Evolutionary conservation across 2,113 vertebrate genomes (phyloP).

Genomic region (Campylomormyrus numenius): DNA sequence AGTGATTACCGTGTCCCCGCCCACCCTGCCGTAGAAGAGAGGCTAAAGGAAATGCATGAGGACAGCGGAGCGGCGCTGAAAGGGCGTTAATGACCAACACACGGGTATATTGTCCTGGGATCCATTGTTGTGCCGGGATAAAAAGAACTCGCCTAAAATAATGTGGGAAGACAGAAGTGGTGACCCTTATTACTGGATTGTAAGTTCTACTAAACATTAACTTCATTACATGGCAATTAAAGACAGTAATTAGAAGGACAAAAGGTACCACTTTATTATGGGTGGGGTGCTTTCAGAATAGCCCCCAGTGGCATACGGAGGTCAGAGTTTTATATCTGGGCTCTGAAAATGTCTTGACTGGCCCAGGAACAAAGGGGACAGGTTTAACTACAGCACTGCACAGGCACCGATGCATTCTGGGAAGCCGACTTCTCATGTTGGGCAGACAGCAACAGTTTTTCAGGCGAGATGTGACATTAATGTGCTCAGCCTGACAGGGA

Average conservation of each 20-base stretch:
- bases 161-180: constrained; percentile 48
- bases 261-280: constrained; percentile 59
- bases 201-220: constrained; percentile 89
- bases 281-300: constrained; percentile 61
- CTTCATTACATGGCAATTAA: constrained; percentile 85
- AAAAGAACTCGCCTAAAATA: constrained; percentile 52
- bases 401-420: neutral
- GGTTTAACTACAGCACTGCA: neutral
- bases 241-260: constrained; percentile 67
- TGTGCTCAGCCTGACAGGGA: constrained; percentile 1
- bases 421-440: neutral
- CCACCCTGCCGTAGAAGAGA: constrained; percentile 53
- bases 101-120: constrained; percentile 57
- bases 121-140: constrained; percentile 58
- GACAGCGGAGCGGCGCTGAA: constrained; percentile 46
- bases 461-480: neutral
- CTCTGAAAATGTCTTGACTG: constrained; percentile 55
- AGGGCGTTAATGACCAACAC: constrained; percentile 68
- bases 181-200: constrained; percentile 62
- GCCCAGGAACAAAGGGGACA: constrained; percentile 22
- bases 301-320: constrained; percentile 63
- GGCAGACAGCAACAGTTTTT: neutral
- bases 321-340: constrained; percentile 63
- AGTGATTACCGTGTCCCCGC: constrained; percentile 53
- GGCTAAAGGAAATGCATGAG: constrained; percentile 49